Percentiles rank a stretch among this genome's conserved stretches.
Conservation (phyloP, 2,113 vertebrate genomes). For the Rattus rattus region DNA sequence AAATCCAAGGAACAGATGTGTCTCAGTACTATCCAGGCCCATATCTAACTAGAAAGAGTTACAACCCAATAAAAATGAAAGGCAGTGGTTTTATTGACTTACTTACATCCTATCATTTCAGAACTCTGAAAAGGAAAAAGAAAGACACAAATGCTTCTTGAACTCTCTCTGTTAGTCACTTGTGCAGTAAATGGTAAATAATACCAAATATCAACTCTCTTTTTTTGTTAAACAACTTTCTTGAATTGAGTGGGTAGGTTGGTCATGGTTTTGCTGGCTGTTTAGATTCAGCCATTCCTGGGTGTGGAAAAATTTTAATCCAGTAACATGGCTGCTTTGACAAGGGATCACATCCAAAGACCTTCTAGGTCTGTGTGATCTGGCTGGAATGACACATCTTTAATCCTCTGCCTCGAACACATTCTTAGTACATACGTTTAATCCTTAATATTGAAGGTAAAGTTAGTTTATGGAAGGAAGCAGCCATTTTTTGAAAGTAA, state of each 20-base stretch:
- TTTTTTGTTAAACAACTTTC: not conserved
- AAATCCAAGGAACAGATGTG: not conserved
- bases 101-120: not conserved
- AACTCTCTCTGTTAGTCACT: not conserved
- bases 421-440: too few species aligned
- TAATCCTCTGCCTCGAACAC: too few species aligned
- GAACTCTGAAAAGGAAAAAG: slow-evolving; percentile 12
- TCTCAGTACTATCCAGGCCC: not conserved
- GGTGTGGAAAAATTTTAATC: not conserved
- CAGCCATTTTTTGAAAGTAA: too few species aligned
- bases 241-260: not conserved
- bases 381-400: too few species aligned
- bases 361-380: too few species aligned
- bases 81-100: not conserved
- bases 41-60: not conserved
- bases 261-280: not conserved
- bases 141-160: not conserved
- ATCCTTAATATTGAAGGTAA: too few species aligned
- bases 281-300: not conserved
- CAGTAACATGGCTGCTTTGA: too few species aligned
- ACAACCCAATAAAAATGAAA: not conserved
- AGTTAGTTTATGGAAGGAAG: too few species aligned
- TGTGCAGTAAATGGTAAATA: not conserved
- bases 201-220: not conserved
- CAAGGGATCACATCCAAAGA: too few species aligned